A percentile compares a stretch with the other conserved stretches of the same genome.
Conservation (phyloP, 2,113 vertebrate genomes). For the Prietella phreatophila region DNA sequence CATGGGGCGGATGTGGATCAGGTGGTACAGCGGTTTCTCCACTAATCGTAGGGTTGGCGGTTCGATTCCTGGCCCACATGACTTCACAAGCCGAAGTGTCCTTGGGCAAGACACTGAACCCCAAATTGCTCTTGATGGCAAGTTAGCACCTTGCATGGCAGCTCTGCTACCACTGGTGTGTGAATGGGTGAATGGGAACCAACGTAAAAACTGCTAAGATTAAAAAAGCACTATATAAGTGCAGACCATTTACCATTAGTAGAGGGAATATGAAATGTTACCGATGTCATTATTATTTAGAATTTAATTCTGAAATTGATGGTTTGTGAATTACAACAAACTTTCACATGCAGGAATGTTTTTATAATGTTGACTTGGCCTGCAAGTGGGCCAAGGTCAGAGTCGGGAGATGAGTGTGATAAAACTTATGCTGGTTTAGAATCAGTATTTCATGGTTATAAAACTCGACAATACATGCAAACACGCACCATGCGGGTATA, state of each 20-base stretch:
- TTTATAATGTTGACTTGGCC: background rate
- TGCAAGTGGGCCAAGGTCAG: background rate
- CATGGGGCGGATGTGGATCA: too few species aligned
- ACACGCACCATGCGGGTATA: conserved; percentile 1
- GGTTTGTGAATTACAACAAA: background rate
- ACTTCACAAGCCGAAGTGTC: too few species aligned
- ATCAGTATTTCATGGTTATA: background rate
- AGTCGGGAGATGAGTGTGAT: background rate
- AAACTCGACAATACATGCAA: background rate
- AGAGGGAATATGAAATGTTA: background rate
- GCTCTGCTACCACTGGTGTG: too few species aligned
- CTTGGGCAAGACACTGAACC: too few species aligned
- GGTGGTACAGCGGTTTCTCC: too few species aligned
- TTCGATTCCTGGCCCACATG: too few species aligned
- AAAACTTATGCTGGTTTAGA: conserved; percentile 10
- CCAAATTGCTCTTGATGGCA: too few species aligned
- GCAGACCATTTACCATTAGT: background rate
- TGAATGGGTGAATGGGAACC: too few species aligned
- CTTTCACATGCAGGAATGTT: background rate
- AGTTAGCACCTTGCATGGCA: too few species aligned
- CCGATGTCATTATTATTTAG: background rate
- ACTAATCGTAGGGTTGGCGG: too few species aligned
- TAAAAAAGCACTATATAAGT: too few species aligned
- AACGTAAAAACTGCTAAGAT: too few species aligned
- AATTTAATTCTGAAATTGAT: background rate